These are phyloP conservation scores for Empidonax traillii DNA, from an alignment of 2,113 vertebrate genomes.

Conservation along the genomic window DNA sequence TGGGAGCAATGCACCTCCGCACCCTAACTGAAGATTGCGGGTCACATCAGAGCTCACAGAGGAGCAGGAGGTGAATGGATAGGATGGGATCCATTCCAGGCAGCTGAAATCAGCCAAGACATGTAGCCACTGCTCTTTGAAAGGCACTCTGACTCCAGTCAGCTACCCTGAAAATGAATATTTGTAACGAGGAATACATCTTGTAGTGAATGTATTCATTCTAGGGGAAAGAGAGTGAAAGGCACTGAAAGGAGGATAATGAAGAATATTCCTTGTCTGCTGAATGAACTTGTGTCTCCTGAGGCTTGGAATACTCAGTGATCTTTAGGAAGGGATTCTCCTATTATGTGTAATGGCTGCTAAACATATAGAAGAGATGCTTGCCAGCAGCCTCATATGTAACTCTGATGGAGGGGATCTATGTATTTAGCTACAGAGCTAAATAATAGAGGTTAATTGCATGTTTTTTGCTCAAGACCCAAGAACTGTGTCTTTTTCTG, in stretches of 20 bases:
- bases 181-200: not conserved
- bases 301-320: not conserved
- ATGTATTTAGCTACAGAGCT: not conserved
- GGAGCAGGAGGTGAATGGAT: not conserved
- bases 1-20: not conserved
- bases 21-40: not conserved
- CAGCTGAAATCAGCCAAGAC: not conserved
- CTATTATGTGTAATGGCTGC: not conserved
- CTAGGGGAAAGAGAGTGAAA: not conserved
- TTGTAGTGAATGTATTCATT: not conserved
- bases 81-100: not conserved
- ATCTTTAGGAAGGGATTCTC: not conserved
- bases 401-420: not conserved
- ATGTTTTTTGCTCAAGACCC: not conserved
- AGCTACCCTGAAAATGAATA: not conserved
- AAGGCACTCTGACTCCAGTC: not conserved
- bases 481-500: constrained; percentile 30
- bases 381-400: not conserved
- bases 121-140: not conserved
- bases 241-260: not conserved
- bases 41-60: not conserved
- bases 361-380: not conserved
- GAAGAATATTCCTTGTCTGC: not conserved
- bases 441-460: constrained; percentile 37
- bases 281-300: not conserved